Conservation (phyloP, 1,140 invertebrate genomes). For the Fopius arisanus region DNA sequence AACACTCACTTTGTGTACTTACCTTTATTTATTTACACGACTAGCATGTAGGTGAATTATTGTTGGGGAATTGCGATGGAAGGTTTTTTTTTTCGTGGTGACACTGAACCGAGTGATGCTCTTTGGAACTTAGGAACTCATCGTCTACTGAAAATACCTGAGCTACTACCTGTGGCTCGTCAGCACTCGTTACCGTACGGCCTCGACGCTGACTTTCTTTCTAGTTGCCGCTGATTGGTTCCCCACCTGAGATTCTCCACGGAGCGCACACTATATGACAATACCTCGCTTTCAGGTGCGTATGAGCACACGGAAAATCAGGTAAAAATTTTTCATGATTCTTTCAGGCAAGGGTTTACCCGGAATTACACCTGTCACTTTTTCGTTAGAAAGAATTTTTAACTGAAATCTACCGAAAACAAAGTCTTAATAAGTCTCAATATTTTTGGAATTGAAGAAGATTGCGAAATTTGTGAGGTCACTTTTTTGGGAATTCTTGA, state of each 20-base stretch:
- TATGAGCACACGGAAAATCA: conserved; percentile 2
- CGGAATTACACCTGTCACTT: too few species aligned
- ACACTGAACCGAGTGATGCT: conserved; percentile 19
- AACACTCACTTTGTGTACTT: conserved; percentile 44
- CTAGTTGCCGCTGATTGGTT: conserved; percentile 10
- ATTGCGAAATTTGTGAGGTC: too few species aligned
- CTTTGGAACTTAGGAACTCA: conserved; percentile 47
- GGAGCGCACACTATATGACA: not conserved
- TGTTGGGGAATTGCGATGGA: not conserved
- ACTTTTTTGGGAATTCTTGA: too few species aligned
- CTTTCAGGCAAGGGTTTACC: too few species aligned
- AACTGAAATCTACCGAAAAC: too few species aligned
- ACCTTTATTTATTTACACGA: conserved; percentile 48
- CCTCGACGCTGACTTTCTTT: conserved; percentile 30
- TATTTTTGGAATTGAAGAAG: too few species aligned
- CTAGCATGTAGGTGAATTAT: not conserved
- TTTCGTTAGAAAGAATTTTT: too few species aligned
- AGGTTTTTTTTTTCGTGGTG: conserved; percentile 10
- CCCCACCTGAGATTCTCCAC: conserved; percentile 15
- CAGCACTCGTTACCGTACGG: conserved; percentile 19
- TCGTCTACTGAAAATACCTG: conserved; percentile 52
- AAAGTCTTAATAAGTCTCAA: too few species aligned
- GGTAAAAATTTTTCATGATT: not conserved
- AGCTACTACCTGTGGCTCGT: conserved; percentile 44
- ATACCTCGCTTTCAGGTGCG: conserved; percentile 25